Evolutionary conservation across 2,888 invertebrate species (phyloP), one percentile per base, ranked within the genome.

Genomic region (Steromphala cineraria): DNA sequence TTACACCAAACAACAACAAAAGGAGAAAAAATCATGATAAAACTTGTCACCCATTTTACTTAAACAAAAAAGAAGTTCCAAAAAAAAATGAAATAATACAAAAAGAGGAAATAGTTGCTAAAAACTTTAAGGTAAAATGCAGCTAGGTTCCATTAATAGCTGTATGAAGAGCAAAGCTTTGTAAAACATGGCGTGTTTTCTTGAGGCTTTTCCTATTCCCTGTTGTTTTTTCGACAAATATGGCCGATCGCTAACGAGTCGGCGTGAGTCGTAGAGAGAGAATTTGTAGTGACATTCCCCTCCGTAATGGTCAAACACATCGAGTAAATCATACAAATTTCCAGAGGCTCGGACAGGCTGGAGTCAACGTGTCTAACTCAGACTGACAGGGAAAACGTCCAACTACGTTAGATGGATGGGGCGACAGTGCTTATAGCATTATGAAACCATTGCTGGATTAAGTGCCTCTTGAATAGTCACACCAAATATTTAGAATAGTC

Each of bases 251-350:
- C 40, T 71, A 71, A 71, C 36, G 36, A 31, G 40, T 4, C 19
- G 40, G 24, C 19, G 71, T 40, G 71, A 71, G 28, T 31, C 36
- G 40, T 71, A 19, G 19, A 36, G 40, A 19, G 19, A 15, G 36
- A 31, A 71, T 71, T 71, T 36, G 71, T 31, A 19, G 71, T 36
- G 71, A 40, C 71, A 71, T 36, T 40, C 71, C 10, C n/a, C 19
- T 31, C 71, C 17, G 71, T 71, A 31, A 36, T 71, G 71, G 71
- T 71, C 71, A 71, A 71, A 56, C 56, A 56, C 19, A 56, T 56
- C 19, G 10, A 24, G 36, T 40, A 71, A 31, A 28, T 31, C 36
- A 19, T 19, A 36, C 31, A 40, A 71, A 40, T 31, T 36, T 56
- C 24, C 21, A 56, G 36, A 36, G 36, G 36, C 19, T 15, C 13